A percentile compares a stretch with the other conserved stretches of the same genome.
phyloP scores from a whole-genome alignment of 2,113 vertebrate genomes.

The Prunella fulvescens region DNA sequence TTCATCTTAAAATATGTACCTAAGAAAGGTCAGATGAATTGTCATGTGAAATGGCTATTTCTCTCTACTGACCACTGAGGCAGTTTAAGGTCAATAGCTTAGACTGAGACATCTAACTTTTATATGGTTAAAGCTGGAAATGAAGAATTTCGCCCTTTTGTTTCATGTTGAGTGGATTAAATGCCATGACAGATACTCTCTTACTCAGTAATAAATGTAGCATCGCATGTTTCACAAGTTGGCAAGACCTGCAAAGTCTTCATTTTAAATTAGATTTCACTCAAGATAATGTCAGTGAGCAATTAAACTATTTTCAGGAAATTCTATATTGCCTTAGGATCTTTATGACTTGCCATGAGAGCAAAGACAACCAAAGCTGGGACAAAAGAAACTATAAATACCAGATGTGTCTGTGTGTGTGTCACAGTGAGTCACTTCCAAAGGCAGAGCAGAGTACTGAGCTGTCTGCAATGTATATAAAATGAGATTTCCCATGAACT shows the following conservation, averaged over 20 bases:
- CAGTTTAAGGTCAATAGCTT: slow-evolving; percentile 12
- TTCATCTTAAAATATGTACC: slow-evolving; percentile 31
- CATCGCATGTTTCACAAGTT: slow-evolving; percentile 6
- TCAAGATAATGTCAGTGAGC: slow-evolving; percentile 26
- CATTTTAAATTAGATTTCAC: slow-evolving; percentile 21
- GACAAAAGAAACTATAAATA: slow-evolving; percentile 54
- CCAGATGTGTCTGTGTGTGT: background rate
- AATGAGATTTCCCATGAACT: background rate
- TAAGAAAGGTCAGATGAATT: slow-evolving; percentile 50
- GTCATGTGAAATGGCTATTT: background rate
- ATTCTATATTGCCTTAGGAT: slow-evolving; percentile 14
- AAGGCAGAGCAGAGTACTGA: background rate
- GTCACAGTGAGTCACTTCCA: slow-evolving; percentile 8
- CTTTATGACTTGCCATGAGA: background rate
- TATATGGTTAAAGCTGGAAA: background rate
- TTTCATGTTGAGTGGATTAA: background rate
- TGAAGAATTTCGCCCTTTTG: background rate
- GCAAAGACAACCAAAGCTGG: background rate
- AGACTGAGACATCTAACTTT: background rate
- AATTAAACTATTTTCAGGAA: slow-evolving; percentile 52
- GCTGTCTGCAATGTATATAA: background rate
- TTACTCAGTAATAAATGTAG: slow-evolving; percentile 5
- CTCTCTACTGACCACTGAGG: background rate
- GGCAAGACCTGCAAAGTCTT: background rate
- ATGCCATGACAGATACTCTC: background rate